A percentile compares a stretch with the other conserved stretches of the same genome.
phyloP scores from a whole-genome alignment of 92 coral and sea anemone species.

The Meandrina meandrites region DNA sequence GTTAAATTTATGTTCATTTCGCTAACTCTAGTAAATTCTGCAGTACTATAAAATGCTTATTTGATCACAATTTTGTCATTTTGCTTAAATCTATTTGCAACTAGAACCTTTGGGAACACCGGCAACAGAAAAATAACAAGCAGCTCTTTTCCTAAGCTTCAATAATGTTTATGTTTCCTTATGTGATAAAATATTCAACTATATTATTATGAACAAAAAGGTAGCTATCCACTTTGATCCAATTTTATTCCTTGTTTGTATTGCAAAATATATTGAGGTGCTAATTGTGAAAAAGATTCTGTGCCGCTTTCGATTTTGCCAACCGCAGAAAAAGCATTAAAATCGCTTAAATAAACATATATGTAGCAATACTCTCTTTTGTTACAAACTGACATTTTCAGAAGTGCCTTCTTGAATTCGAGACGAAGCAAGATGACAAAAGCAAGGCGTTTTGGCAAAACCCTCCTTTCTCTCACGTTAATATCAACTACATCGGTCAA shows the following conservation, averaged over 20 bases:
- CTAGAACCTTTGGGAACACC: background rate
- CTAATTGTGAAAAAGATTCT: conserved; percentile 13
- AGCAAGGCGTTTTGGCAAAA: background rate
- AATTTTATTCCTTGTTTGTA: conserved; percentile 8
- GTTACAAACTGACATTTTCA: background rate
- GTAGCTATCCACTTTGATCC: background rate
- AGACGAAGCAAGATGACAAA: background rate
- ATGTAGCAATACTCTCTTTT: background rate
- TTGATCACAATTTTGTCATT: background rate
- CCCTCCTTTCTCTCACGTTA: background rate
- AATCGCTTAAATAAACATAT: background rate
- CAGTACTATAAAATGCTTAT: background rate
- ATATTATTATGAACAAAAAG: background rate
- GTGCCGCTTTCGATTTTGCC: background rate
- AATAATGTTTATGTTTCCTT: background rate
- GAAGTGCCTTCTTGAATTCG: background rate
- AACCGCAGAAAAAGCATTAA: background rate
- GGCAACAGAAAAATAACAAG: background rate
- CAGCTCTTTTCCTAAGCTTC: background rate
- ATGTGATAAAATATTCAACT: background rate
- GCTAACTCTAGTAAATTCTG: background rate
- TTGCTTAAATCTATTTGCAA: background rate
- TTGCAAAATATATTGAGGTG: background rate
- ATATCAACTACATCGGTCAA: background rate
- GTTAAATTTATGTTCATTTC: too few species aligned